These are phyloP conservation scores for Megalurothrips usitatus DNA, from an alignment of 2,888 invertebrate species.

Conservation along the genomic window DNA sequence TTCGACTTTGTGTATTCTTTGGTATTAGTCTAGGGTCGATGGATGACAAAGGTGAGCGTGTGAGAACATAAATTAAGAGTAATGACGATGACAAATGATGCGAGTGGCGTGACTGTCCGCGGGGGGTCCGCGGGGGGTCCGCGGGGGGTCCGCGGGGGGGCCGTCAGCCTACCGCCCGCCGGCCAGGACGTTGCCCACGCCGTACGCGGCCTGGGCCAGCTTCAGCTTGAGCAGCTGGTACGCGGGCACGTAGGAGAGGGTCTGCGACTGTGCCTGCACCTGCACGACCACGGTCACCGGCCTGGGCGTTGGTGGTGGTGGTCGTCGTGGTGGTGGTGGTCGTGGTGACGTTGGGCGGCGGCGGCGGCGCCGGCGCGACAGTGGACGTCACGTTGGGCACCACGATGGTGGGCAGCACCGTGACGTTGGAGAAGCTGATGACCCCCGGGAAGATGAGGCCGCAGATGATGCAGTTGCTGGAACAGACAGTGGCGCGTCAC, in stretches of 20 bases:
- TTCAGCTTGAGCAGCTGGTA: neutral
- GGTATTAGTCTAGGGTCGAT: no score
- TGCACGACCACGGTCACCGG: neutral
- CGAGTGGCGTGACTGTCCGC: neutral
- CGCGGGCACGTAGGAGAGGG: neutral
- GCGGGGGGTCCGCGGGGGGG: no score
- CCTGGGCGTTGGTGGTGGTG: neutral
- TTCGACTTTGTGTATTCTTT: no score
- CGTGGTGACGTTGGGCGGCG: neutral
- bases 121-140: no score
- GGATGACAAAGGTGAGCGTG: no score
- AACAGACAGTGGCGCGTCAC: neutral
- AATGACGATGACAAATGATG: no score
- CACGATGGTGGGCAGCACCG: neutral
- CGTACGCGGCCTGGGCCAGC: neutral
- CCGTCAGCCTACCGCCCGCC: neutral
- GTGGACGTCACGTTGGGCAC: neutral
- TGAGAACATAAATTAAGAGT: no score
- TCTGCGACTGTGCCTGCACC: neutral
- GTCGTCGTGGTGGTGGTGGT: neutral
- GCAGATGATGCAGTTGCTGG: neutral
- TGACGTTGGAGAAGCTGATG: neutral
- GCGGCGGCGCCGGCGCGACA: neutral
- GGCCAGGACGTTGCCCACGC: neutral
- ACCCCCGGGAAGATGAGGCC: neutral